These are phyloP conservation scores for Sanderia malayensis DNA, from an alignment of 30 jellyfish, hydroid and myxozoan species.

Conservation along the genomic window DNA sequence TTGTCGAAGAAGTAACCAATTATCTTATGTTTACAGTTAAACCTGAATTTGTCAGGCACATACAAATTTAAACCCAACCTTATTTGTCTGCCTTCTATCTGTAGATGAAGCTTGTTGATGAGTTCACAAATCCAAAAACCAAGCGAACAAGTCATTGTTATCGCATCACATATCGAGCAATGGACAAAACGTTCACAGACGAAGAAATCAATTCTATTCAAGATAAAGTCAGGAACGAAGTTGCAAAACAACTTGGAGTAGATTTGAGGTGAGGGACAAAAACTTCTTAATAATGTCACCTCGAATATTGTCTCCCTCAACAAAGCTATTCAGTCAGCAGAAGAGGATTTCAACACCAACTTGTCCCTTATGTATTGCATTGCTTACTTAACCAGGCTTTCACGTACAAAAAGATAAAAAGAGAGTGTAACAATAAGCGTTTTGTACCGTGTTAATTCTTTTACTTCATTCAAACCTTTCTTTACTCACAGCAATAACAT, in stretches of 20 bases:
- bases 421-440: too few species aligned
- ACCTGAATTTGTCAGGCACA: neutral
- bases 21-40: neutral
- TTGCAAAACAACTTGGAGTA: slow-evolving; percentile 47
- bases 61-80: neutral
- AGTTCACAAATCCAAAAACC: slow-evolving; percentile 81
- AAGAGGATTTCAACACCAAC: too few species aligned
- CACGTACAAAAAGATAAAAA: too few species aligned
- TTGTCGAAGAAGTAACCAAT: slow-evolving; percentile 86
- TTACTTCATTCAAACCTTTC: too few species aligned
- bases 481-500: too few species aligned
- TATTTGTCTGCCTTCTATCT: neutral
- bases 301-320: too few species aligned
- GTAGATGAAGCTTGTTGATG: slow-evolving; percentile 89
- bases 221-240: slow-evolving; percentile 62
- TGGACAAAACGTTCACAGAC: slow-evolving; percentile 93
- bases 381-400: too few species aligned
- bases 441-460: too few species aligned
- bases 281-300: too few species aligned
- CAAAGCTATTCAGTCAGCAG: too few species aligned
- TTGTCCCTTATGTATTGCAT: too few species aligned
- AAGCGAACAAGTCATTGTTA: slow-evolving; percentile 72
- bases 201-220: slow-evolving; percentile 89
- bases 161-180: slow-evolving; percentile 94
- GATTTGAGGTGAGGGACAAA: slow-evolving; percentile 69